A percentile compares a stretch with the other conserved stretches of the same genome.
Conservation (phyloP, 2,797 vertebrate genomes). For the Gymnoscopelus microlampas region DNA sequence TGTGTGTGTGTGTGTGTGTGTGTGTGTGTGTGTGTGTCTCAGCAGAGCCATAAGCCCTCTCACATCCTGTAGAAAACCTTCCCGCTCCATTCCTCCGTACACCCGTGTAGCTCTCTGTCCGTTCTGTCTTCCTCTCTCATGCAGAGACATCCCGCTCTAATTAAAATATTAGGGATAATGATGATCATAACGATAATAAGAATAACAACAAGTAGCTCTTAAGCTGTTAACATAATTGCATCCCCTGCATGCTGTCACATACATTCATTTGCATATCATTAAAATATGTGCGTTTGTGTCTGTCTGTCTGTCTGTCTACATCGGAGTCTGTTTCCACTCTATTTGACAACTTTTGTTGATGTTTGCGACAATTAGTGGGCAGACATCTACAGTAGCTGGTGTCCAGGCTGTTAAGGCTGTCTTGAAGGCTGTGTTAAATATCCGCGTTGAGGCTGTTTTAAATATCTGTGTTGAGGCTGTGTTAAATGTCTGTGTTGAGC, state of each 20-base stretch:
- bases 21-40: slow-evolving; percentile 1
- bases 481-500: too few species aligned
- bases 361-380: too few species aligned
- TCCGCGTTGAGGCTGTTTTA: too few species aligned
- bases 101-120: slow-evolving; percentile 29
- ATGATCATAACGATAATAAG: slow-evolving; percentile 72
- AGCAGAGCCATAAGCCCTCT: background rate
- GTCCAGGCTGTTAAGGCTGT: too few species aligned
- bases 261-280: slow-evolving; percentile 83
- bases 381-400: too few species aligned
- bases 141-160: slow-evolving; percentile 70
- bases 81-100: slow-evolving; percentile 28
- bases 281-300: slow-evolving; percentile 54
- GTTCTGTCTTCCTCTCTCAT: slow-evolving; percentile 63
- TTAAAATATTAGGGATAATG: slow-evolving; percentile 82
- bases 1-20: slow-evolving; percentile 1
- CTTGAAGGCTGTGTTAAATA: too few species aligned
- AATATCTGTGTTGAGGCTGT: too few species aligned
- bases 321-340: too few species aligned
- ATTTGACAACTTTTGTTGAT: too few species aligned
- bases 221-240: slow-evolving; percentile 84
- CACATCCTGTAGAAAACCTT: slow-evolving; percentile 32
- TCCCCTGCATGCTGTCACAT: slow-evolving; percentile 73
- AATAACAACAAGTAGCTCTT: slow-evolving; percentile 80
- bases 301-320: too few species aligned